Conservation (phyloP, 2,888 invertebrate genomes). For the Sacculina carcini region DNA sequence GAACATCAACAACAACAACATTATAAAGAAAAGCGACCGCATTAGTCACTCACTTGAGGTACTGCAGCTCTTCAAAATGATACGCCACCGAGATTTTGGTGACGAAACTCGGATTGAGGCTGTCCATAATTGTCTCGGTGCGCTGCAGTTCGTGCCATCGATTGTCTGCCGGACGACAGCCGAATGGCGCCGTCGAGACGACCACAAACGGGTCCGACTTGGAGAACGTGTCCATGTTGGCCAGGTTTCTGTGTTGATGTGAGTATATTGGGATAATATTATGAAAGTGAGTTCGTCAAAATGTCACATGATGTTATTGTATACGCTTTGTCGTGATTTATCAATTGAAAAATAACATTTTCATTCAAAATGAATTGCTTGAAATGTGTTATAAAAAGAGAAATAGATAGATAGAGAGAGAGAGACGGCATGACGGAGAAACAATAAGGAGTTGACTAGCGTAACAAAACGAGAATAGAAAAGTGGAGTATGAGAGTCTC, state of each 20-base stretch:
- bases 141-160: slow-evolving; percentile 12
- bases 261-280: too few relatives aligned
- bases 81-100: slow-evolving; percentile 23
- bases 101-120: slow-evolving; percentile 21
- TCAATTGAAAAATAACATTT: neutral
- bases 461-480: neutral
- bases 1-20: too few relatives aligned
- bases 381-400: too few relatives aligned
- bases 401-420: too few relatives aligned
- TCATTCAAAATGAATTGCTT: too few relatives aligned
- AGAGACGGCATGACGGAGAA: too few relatives aligned
- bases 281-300: too few relatives aligned
- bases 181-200: slow-evolving; percentile 16
- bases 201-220: slow-evolving; percentile 24
- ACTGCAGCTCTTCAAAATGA: slow-evolving; percentile 25
- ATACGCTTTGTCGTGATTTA: too few relatives aligned
- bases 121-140: slow-evolving; percentile 16
- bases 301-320: too few relatives aligned
- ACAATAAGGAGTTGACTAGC: too few relatives aligned
- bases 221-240: slow-evolving; percentile 21
- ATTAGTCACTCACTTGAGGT: slow-evolving; percentile 17
- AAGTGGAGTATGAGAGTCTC: neutral
- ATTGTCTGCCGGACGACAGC: slow-evolving; percentile 2
- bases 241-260: slow-evolving; percentile 16
- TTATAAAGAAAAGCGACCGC: too few relatives aligned